A percentile compares a stretch with the other conserved stretches of the same genome.
These are phyloP conservation scores for Gisinianus flammeolus DNA, from an alignment of 2,888 invertebrate genomes.

Conservation along the genomic window DNA sequence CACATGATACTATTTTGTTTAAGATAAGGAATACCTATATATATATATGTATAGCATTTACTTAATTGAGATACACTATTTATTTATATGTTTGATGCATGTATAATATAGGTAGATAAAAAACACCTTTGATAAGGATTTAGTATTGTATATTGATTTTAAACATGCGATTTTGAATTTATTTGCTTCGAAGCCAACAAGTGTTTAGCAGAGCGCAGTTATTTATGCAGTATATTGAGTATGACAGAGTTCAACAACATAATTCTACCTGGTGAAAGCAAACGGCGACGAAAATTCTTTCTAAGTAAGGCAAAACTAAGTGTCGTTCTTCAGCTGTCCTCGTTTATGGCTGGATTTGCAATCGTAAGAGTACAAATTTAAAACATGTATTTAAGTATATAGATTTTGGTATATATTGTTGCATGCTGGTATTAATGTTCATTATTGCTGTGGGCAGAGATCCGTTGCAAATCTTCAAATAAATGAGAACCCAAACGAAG, in stretches of 20 bases:
- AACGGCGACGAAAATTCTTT: constrained; percentile 27
- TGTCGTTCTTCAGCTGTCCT: constrained; percentile 48
- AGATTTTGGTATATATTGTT: not conserved
- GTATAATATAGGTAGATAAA: too few relatives aligned
- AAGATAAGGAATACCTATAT: too few relatives aligned
- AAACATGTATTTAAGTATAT: not conserved
- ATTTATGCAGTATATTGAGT: not conserved
- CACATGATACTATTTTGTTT: too few relatives aligned
- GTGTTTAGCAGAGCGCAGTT: too few relatives aligned
- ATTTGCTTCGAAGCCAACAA: too few relatives aligned
- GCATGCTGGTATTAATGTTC: not conserved
- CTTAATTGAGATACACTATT: too few relatives aligned
- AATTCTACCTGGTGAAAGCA: constrained; percentile 24
- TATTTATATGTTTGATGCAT: too few relatives aligned
- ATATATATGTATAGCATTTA: too few relatives aligned
- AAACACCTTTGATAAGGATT: too few relatives aligned
- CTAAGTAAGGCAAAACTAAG: constrained; percentile 53
- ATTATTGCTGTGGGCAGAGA: constrained; percentile 24
- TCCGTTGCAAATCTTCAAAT: constrained; percentile 52
- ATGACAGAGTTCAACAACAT: constrained; percentile 1
- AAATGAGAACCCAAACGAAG: constrained; percentile 51
- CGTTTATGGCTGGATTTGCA: constrained; percentile 55
- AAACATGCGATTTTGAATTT: too few relatives aligned
- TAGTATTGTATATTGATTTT: too few relatives aligned
- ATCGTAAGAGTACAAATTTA: constrained; percentile 43